phyloP scores from a whole-genome alignment of 2,888 invertebrate genomes.

The Zhuqinia jingwanae region DNA sequence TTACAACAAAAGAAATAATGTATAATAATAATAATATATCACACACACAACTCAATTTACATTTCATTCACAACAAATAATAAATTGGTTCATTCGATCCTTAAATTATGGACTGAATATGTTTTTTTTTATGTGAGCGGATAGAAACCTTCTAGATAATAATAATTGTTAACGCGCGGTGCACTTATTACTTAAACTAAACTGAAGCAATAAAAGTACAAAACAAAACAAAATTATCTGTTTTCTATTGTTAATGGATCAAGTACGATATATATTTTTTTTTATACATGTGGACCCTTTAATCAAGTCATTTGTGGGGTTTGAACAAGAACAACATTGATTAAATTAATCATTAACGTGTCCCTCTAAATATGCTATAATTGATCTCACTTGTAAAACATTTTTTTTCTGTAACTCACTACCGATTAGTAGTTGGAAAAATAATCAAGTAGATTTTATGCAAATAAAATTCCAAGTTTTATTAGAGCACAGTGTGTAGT shows the following conservation, averaged over 20 bases:
- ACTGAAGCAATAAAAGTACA: constrained; percentile 48
- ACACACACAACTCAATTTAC: constrained; percentile 44
- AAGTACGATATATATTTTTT: background rate
- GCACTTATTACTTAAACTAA: constrained; percentile 46
- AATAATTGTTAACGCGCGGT: background rate
- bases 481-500: background rate
- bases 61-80: constrained; percentile 51
- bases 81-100: constrained; percentile 35
- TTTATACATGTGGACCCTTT: constrained; percentile 13
- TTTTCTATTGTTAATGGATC: background rate
- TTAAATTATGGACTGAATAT: constrained; percentile 51
- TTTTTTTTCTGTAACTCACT: constrained; percentile 26
- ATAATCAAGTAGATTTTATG: constrained; percentile 40
- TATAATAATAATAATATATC: constrained; percentile 31
- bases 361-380: constrained; percentile 47
- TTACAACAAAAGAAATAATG: constrained; percentile 11
- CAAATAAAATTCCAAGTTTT: constrained; percentile 34
- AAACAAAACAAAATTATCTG: background rate
- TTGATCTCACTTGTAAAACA: constrained; percentile 35
- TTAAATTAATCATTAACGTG: constrained; percentile 34
- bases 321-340: constrained; percentile 50
- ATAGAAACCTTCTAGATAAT: background rate
- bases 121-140: background rate
- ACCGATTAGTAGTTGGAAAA: constrained; percentile 45
- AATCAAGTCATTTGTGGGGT: constrained; percentile 51